Evolutionary conservation across 2,888 invertebrate genomes (phyloP).

Genomic region (Napeogenes inachia): DNA sequence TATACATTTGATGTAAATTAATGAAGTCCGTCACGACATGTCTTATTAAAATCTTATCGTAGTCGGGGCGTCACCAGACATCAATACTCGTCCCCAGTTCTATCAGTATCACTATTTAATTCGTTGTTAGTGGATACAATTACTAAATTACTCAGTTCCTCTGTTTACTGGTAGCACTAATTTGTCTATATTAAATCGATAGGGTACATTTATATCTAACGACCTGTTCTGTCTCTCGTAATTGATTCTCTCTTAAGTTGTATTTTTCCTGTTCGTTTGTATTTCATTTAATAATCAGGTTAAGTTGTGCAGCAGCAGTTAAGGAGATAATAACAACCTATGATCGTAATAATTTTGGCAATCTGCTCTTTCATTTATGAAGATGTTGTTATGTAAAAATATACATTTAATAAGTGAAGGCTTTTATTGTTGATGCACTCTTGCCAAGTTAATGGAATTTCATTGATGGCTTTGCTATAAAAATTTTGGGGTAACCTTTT

Average conservation of each 20-base stretch:
- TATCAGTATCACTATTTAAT: slow-evolving; percentile 74
- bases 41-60: slow-evolving; percentile 35
- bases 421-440: too few species aligned
- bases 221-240: background rate
- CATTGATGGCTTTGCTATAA: too few species aligned
- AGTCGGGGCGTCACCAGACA: slow-evolving; percentile 35
- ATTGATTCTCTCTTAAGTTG: background rate
- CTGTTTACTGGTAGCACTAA: slow-evolving; percentile 44
- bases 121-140: slow-evolving; percentile 73
- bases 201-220: slow-evolving; percentile 32
- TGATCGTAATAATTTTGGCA: too few species aligned
- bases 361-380: too few species aligned
- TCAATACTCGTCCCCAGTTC: slow-evolving; percentile 55
- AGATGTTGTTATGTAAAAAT: too few species aligned
- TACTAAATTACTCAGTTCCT: slow-evolving; percentile 75
- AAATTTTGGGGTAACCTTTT: too few species aligned
- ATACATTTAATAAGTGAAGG: background rate
- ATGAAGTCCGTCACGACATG: background rate
- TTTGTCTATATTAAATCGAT: slow-evolving; percentile 43
- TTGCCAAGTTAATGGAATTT: too few species aligned
- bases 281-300: too few species aligned
- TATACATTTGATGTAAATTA: too few species aligned
- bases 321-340: too few species aligned
- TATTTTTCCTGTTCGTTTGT: background rate
- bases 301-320: too few species aligned